Evolutionary conservation across 2,888 invertebrate species (phyloP).

Genomic region (Byasa hedistus): DNA sequence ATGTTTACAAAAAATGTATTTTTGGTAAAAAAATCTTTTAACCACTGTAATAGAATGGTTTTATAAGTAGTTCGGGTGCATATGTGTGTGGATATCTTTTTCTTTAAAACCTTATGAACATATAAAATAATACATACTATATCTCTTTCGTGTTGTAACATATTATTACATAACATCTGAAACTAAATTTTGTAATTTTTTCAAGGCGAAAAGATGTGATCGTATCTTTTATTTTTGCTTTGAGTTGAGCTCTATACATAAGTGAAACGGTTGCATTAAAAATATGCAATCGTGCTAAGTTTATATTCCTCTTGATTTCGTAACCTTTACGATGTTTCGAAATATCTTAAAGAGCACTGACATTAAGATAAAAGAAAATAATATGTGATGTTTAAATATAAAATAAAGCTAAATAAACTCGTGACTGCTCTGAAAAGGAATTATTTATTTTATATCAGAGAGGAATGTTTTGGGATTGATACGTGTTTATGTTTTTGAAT

Average conservation of each 20-base stretch:
- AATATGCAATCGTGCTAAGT: slow-evolving; percentile 15
- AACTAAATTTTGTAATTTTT: not conserved
- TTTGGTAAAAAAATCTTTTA: not conserved
- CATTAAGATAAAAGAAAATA: too few relatives aligned
- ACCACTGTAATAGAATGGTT: not conserved
- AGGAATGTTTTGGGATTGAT: too few relatives aligned
- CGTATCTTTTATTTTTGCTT: not conserved
- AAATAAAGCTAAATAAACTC: not conserved
- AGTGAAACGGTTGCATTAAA: slow-evolving; percentile 21
- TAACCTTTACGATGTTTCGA: slow-evolving; percentile 5
- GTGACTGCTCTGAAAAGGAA: too few relatives aligned
- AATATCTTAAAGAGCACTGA: not conserved
- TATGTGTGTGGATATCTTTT: too few relatives aligned
- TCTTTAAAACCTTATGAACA: too few relatives aligned
- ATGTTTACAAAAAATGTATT: not conserved
- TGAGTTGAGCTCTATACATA: slow-evolving; percentile 6
- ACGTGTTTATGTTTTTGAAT: too few relatives aligned
- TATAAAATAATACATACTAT: too few relatives aligned
- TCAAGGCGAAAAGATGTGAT: not conserved
- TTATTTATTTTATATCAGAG: too few relatives aligned
- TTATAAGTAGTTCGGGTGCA: too few relatives aligned
- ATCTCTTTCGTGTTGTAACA: too few relatives aligned
- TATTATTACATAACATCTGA: too few relatives aligned
- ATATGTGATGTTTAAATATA: not conserved
- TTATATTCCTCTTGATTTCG: slow-evolving; percentile 9